Evolutionary conservation across 2,113 vertebrate genomes (phyloP).

Genomic region (Rhinoptilus africanus): DNA sequence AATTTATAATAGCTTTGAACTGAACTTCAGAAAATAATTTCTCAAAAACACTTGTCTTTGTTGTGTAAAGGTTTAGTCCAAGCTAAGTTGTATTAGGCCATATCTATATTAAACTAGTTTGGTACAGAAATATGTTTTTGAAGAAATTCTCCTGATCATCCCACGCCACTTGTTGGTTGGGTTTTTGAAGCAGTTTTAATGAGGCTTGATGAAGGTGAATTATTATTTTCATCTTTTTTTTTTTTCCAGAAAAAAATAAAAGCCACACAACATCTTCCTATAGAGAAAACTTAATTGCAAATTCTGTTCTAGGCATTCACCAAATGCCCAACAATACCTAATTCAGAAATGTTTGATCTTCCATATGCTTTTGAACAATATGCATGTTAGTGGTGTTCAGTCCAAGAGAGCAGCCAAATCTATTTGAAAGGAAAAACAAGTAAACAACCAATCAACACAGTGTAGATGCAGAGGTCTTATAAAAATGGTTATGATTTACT

Average conservation of each 20-base stretch:
- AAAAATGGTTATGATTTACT: neutral
- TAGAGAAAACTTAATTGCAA: neutral
- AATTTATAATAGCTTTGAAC: neutral
- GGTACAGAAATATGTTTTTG: neutral
- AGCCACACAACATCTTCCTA: neutral
- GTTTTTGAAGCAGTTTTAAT: neutral
- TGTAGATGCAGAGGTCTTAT: neutral
- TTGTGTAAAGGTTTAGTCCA: neutral
- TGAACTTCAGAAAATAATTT: neutral
- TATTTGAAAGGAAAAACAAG: neutral
- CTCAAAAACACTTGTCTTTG: neutral
- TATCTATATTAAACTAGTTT: neutral
- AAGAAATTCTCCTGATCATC: neutral
- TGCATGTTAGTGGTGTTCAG: neutral
- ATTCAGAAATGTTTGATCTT: neutral
- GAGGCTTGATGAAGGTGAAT: neutral
- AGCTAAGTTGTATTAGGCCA: neutral
- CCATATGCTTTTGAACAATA: neutral
- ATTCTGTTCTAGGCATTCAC: neutral
- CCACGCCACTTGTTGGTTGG: neutral
- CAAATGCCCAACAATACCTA: neutral
- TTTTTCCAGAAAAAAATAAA: neutral
- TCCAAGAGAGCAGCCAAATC: neutral
- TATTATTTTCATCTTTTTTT: neutral
- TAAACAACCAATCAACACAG: accelerated